Evolutionary conservation across 1,140 invertebrate genomes (phyloP).

Genomic region (Nasonia vitripennis): DNA sequence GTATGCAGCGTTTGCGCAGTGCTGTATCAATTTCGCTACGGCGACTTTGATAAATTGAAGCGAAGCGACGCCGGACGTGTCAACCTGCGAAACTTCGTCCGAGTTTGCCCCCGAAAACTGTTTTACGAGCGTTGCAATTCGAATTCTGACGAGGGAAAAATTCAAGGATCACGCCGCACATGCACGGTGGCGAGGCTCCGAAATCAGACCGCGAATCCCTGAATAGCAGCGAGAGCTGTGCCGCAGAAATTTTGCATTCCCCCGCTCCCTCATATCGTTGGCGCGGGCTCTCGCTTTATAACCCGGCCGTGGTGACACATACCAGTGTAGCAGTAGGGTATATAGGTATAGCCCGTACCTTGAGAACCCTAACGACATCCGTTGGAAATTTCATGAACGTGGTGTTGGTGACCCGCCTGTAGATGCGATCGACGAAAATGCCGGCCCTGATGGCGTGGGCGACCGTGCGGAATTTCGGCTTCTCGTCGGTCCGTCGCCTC

Average conservation of each 20-base stretch:
- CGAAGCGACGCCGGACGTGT: no score
- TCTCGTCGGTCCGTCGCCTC: slow-evolving; percentile 84
- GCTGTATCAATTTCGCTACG: no score
- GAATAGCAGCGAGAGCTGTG: background rate
- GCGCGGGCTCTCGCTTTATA: background rate
- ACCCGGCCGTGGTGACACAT: background rate
- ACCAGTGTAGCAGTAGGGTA: background rate
- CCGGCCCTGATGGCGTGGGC: slow-evolving; percentile 98
- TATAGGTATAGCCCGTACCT: slow-evolving; percentile 78
- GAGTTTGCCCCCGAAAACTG: no score
- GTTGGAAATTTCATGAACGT: slow-evolving; percentile 92
- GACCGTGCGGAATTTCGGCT: slow-evolving; percentile 93
- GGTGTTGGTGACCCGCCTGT: slow-evolving; percentile 90
- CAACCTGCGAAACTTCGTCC: no score
- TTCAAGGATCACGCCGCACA: background rate
- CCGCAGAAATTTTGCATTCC: background rate
- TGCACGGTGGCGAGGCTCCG: background rate
- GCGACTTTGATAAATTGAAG: no score
- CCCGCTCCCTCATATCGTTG: background rate
- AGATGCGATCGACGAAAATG: slow-evolving; percentile 97
- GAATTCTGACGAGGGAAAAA: no score
- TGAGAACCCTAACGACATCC: slow-evolving; percentile 90
- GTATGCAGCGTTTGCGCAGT: no score
- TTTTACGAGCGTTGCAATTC: no score
- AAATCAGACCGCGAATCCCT: background rate